Conservation (phyloP, 2,113 vertebrate species). For the Eulacestoma nigropectus region DNA sequence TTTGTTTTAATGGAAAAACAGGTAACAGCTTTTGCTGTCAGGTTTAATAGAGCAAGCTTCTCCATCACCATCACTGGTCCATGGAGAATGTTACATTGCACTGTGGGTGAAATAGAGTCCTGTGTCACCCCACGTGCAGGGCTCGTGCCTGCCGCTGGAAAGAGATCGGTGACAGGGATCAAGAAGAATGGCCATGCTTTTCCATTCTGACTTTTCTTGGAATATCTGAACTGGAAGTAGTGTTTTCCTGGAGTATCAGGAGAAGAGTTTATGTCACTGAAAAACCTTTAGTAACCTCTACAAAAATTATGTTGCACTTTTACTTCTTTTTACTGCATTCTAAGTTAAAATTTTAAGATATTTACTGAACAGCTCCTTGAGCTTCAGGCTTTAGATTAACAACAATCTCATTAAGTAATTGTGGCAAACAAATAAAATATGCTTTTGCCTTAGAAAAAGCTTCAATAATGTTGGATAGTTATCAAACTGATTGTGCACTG, state of each 20-base stretch:
- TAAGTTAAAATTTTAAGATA: background rate
- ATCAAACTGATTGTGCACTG: background rate
- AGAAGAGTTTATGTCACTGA: background rate
- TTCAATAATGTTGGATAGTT: background rate
- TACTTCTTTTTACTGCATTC: background rate
- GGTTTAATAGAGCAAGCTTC: background rate
- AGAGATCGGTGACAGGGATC: background rate
- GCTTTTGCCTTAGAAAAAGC: background rate
- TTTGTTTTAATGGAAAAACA: background rate
- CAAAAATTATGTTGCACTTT: background rate
- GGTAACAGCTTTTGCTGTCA: background rate
- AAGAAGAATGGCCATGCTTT: background rate
- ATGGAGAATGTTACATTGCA: background rate
- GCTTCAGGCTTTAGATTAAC: background rate
- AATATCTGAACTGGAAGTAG: background rate
- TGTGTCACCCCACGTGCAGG: background rate
- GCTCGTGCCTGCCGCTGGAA: background rate
- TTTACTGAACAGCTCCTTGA: background rate
- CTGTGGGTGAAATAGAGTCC: background rate
- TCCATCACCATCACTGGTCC: background rate
- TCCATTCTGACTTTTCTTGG: background rate
- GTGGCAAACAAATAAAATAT: background rate
- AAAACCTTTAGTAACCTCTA: background rate
- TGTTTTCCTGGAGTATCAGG: background rate
- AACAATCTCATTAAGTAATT: background rate